Conservation (phyloP, 2,113 vertebrate species). For the Labeo catla region DNA sequence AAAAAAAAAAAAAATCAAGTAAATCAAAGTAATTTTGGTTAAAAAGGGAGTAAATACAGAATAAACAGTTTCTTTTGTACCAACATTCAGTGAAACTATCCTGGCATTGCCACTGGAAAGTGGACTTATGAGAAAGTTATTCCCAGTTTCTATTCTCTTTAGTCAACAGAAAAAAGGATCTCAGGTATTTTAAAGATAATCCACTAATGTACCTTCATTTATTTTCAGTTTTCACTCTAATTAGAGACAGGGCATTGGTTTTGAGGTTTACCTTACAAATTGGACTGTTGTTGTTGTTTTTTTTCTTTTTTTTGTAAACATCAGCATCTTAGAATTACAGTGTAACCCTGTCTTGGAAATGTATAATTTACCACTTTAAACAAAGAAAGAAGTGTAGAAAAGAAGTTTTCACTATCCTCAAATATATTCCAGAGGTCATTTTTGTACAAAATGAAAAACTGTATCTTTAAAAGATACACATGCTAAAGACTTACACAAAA, state of each 20-base stretch:
- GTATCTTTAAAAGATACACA: constrained; percentile 38
- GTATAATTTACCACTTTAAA: not conserved
- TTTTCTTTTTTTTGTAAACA: not conserved
- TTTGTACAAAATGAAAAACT: constrained; percentile 33
- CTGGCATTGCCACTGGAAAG: not conserved
- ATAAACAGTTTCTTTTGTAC: not conserved
- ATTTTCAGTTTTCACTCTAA: not conserved
- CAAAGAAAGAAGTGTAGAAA: not conserved
- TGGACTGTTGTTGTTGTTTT: not conserved
- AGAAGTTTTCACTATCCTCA: not conserved
- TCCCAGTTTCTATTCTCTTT: not conserved
- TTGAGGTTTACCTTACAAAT: not conserved
- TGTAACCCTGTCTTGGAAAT: not conserved
- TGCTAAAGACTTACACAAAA: constrained; percentile 39
- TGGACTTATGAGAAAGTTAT: not conserved
- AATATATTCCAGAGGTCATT: constrained; percentile 25
- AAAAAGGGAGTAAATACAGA: not conserved
- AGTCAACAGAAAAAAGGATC: not conserved
- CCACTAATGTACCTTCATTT: not conserved
- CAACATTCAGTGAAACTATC: not conserved
- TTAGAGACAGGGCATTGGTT: not conserved
- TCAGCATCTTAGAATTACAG: not conserved
- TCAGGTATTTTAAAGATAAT: not conserved
- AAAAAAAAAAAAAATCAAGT: not conserved
- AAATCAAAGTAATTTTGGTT: not conserved